A percentile compares a stretch with the other conserved stretches of the same genome.
phyloP scores from a whole-genome alignment of 2,888 invertebrate genomes.

The Hirtodrosophila confusa region DNA sequence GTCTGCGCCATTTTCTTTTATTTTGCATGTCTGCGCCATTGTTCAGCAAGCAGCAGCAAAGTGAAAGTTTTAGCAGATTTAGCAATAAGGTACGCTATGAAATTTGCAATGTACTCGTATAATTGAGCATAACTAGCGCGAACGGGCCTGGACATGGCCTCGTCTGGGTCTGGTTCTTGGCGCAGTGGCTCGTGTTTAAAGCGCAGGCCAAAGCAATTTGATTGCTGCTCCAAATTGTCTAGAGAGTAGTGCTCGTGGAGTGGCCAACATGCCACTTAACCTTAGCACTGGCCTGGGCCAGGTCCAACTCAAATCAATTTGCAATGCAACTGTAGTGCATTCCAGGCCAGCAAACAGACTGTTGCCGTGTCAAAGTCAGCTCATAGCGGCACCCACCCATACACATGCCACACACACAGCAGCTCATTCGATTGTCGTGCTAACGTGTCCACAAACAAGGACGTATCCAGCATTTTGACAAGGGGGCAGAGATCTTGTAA shows the following conservation, averaged over 20 bases:
- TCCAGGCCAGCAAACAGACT: constrained; percentile 61
- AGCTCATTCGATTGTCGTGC: constrained; percentile 27
- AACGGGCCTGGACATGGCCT: constrained; percentile 13
- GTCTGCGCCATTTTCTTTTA: constrained; percentile 51
- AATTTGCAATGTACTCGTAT: constrained; percentile 39
- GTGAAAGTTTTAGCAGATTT: constrained; percentile 64
- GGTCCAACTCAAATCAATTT: constrained; percentile 29
- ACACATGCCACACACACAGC: constrained; percentile 41
- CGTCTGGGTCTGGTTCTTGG: constrained; percentile 7
- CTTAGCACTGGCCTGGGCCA: constrained; percentile 42
- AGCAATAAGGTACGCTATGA: constrained; percentile 10
- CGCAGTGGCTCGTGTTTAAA: constrained; percentile 8
- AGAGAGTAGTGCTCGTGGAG: constrained; percentile 26
- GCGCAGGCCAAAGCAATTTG: constrained; percentile 35
- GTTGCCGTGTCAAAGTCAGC: constrained; percentile 66
- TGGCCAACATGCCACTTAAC: constrained; percentile 72
- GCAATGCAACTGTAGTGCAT: constrained; percentile 48
- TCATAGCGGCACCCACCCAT: constrained; percentile 54
- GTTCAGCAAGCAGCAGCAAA: constrained; percentile 38
- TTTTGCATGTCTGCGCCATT: constrained; percentile 51
- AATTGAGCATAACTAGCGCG: constrained; percentile 58
- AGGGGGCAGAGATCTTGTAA: too few relatives aligned
- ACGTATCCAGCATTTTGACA: too few relatives aligned
- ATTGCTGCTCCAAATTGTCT: constrained; percentile 48
- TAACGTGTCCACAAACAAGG: constrained; percentile 51